Evolutionary conservation across 2,797 vertebrate genomes (phyloP).

Genomic region (Typhlichthys eigenmanni): DNA sequence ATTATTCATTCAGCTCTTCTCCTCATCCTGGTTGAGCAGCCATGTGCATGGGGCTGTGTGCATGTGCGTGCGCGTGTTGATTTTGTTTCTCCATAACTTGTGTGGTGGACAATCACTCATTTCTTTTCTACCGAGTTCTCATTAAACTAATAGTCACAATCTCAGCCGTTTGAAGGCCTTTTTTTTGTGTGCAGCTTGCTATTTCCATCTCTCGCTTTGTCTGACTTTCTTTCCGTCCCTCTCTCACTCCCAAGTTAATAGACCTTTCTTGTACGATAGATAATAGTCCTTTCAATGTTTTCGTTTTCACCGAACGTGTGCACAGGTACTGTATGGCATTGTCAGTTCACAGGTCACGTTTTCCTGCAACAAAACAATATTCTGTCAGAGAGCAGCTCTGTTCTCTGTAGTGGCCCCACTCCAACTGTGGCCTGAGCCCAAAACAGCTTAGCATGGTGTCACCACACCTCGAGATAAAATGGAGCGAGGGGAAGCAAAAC

Average conservation of each 20-base stretch:
- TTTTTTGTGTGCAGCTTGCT: constrained; percentile 22
- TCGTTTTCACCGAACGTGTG: constrained; percentile 53
- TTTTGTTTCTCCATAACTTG: constrained; percentile 7
- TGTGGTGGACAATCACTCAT: background rate
- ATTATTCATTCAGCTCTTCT: constrained; percentile 45
- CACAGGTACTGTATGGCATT: constrained; percentile 34
- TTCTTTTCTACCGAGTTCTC: constrained; percentile 18
- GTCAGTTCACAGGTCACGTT: constrained; percentile 54
- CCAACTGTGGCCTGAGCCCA: constrained; percentile 52
- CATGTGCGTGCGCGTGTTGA: background rate
- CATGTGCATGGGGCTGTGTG: constrained; percentile 12
- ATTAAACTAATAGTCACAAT: constrained; percentile 15
- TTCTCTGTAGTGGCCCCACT: constrained; percentile 44
- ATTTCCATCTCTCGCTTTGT: constrained; percentile 4
- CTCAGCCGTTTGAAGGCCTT: background rate
- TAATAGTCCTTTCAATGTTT: constrained; percentile 29
- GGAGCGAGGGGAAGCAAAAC: background rate
- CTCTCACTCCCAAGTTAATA: constrained; percentile 30
- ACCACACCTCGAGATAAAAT: constrained; percentile 28
- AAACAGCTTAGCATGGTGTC: constrained; percentile 48
- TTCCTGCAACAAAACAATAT: constrained; percentile 10
- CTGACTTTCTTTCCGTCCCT: constrained; percentile 19
- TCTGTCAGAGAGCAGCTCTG: constrained; percentile 27
- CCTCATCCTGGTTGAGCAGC: constrained; percentile 28
- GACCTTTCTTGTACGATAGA: constrained; percentile 1